Evolutionary conservation across 2,797 vertebrate genomes (phyloP), one percentile per base, ranked within the genome.

Genomic region (Lateolabrax maculatus): DNA sequence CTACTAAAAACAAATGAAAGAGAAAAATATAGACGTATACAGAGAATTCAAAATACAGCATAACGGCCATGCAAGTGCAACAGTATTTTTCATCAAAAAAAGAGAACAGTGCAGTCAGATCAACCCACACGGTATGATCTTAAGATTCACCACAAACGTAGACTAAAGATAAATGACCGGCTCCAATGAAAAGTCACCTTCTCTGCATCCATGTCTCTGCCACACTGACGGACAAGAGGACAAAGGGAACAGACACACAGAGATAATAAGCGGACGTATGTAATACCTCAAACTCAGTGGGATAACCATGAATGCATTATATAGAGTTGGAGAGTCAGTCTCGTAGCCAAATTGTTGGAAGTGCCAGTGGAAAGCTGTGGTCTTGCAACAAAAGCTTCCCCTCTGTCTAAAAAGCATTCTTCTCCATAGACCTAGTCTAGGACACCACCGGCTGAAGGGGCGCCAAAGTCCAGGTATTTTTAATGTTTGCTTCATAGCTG

Each of bases 121-220:
- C 52, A 62, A 46, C 13, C 5, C 10, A 36, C 6, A 36, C 19
- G 13, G 31, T n/a, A 57, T 63, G 53, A 49, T 25, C 18, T 21
- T 36, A 37, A 52, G 61, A 73, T 5, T 37, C 80, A 85, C 46
- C 11, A 61, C 71, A 79, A 77, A 73, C 19, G 0, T 0, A 64
- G 31, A 57, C 3, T 19, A 25, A 44, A 72, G 70, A 62, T n/a
- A 72, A 71, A 60, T 3, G 60, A 46, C 34, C 75, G 21, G 4
- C 36, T 70, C 11, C 12, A 43, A 21, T 64, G 18, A 71, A 77
- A 75, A 64, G 62, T 90, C 86, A 90, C 87, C 86, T 89, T 84
- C 62, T 87, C 76, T 41, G 51, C 49, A 52, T 90, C 80, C 61
- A 6, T 63, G 41, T 82, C 82, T 34, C 46, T 82, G 87, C 78